Evolutionary conservation across 2,113 vertebrate species (phyloP).

Genomic region (Myotis davidii): DNA sequence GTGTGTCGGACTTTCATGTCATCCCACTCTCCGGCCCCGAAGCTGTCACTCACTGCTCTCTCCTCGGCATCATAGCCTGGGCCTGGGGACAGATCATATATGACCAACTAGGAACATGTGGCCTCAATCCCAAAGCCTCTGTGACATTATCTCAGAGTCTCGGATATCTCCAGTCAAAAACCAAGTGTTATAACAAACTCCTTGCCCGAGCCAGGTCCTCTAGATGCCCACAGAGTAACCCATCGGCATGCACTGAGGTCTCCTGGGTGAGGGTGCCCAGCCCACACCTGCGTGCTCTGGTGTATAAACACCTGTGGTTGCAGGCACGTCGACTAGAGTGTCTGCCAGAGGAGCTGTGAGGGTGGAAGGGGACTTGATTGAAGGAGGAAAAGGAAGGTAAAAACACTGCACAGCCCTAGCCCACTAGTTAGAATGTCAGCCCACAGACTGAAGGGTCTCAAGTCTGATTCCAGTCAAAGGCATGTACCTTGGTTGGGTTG

Average conservation of each 20-base stretch:
- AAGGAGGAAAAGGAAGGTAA: background rate
- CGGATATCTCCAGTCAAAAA: background rate
- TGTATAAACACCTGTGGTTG: background rate
- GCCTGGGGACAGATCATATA: slow-evolving; percentile 35
- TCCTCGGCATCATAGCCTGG: slow-evolving; percentile 67
- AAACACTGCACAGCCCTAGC: background rate
- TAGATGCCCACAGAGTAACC: background rate
- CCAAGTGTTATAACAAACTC: background rate
- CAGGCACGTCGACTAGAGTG: background rate
- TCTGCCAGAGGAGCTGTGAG: background rate
- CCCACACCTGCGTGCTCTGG: background rate
- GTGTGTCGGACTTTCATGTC: slow-evolving; percentile 89
- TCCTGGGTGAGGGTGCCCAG: background rate
- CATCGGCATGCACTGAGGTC: background rate
- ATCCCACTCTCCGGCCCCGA: slow-evolving; percentile 87
- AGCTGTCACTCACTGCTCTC: slow-evolving; percentile 82
- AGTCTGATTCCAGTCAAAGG: too few species aligned
- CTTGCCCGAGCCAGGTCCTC: background rate
- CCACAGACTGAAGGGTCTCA: too few species aligned
- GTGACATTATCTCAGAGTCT: background rate
- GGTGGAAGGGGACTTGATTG: background rate
- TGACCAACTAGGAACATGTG: background rate
- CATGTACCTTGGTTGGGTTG: too few species aligned
- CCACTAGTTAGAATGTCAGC: too few species aligned
- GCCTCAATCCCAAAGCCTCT: background rate